Conservation (phyloP, 2,113 vertebrate species). For the Dicaeum eximium region DNA sequence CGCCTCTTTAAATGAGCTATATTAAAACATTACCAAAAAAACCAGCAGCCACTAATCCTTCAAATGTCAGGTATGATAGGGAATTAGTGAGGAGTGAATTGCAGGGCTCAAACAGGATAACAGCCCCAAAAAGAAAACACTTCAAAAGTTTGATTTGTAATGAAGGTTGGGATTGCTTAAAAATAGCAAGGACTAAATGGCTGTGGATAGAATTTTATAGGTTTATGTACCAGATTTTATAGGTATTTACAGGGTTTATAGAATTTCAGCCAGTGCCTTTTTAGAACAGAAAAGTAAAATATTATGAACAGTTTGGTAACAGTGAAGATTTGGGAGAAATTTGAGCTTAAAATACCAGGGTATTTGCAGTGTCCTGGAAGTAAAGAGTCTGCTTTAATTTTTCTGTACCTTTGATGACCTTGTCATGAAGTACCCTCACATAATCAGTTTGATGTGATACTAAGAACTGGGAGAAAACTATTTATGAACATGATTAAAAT, state of each 20-base stretch:
- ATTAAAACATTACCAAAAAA: background rate
- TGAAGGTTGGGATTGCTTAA: background rate
- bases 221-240: background rate
- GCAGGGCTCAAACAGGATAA: background rate
- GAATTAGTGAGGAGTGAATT: background rate
- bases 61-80: background rate
- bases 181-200: background rate
- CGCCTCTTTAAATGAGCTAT: background rate
- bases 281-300: background rate
- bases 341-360: background rate
- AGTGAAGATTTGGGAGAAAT: background rate
- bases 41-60: background rate
- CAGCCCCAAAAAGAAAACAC: background rate
- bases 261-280: background rate
- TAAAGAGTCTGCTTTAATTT: background rate
- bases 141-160: background rate
- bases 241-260: background rate
- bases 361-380: background rate
- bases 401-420: background rate
- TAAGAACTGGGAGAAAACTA: background rate
- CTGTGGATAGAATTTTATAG: background rate
- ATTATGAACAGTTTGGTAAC: background rate
- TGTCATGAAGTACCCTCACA: background rate
- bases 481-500: background rate
- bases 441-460: background rate